Evolutionary conservation across 2,888 invertebrate species (phyloP).

Genomic region (Amphiduros pacificus): DNA sequence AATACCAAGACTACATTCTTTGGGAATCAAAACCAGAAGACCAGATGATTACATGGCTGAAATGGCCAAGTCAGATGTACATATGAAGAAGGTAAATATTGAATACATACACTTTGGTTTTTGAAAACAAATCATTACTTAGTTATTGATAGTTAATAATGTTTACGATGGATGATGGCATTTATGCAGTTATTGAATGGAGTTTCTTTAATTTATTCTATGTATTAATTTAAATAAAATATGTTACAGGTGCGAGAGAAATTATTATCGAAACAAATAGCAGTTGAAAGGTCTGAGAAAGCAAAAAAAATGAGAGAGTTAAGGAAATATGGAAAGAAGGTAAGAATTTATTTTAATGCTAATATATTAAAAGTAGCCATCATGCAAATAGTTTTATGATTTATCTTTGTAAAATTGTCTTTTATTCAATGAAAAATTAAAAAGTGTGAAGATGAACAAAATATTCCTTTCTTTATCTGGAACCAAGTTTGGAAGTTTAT

Average conservation of each 20-base stretch:
- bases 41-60: constrained; percentile 98
- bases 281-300: constrained; percentile 85
- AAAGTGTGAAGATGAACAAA: no score
- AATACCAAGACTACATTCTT: constrained; percentile 74
- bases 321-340: constrained; percentile 86
- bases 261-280: constrained; percentile 80
- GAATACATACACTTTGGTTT: not conserved
- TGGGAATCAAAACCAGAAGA: constrained; percentile 77
- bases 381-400: no score
- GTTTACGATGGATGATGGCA: not conserved
- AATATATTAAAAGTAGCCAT: no score
- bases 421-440: no score
- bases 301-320: constrained; percentile 86
- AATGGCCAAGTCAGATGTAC: constrained; percentile 96
- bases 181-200: not conserved
- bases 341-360: constrained; percentile 55
- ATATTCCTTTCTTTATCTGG: no score
- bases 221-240: constrained; percentile 1
- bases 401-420: no score
- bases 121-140: not conserved
- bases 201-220: not conserved
- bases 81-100: constrained; percentile 83
- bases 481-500: no score
- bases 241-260: constrained; percentile 70
- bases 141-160: not conserved